Base-by-base conservation (phyloP, 2,797 vertebrate species). In the Coregonus sp. region DNA sequence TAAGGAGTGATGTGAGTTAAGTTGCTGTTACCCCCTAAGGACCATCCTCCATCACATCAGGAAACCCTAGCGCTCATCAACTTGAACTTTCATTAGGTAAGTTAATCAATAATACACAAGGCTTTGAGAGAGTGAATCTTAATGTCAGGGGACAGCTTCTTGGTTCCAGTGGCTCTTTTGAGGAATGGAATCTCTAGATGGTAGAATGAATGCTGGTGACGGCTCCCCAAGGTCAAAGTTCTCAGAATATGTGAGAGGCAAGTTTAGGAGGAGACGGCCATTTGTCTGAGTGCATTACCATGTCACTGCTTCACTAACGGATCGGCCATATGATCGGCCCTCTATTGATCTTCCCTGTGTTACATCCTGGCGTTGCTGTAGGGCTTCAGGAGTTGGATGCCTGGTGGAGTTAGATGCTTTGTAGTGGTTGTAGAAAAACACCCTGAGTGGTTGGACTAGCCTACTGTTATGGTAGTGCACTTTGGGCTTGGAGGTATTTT, bases 31-130 rank as follows among this genome's bases (percentile, higher is more conserved):
- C 31, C 40, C 12, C 31, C 47, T 51, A 67, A 35, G 14, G 31
- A 35, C 31, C 65, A 67, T 16, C 31, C 29, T 5, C 65, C 31
- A 31, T 67, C 59, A n/a, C 59, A 3, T 6, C 59, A 9, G n/a
- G 29, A 16, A 67, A 67, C 1, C 14, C 31, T 35, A 67, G 31
- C 4, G 65, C 14, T 31, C 31, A 61, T 67, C 4, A 33, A 33
- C 31, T 31, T 66, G 4, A 29, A 31, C 63, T 65, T 70, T 71
- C 16, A 66, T 70, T 74, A 15, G 67, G 31, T 65, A 25, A 25
- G 25, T 25, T 70, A 37, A 65, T 83, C 76, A 74, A 74, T 80
- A 70, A 83, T 77, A 69, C 69, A 81, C 56, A 72, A 3, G 40
- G 33, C n/a, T 71, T 37, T 73, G 65, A 80, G n/a, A 18, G 68